Evolutionary conservation across 2,113 vertebrate species (phyloP).

Genomic region (Proterorhinus semilunaris): DNA sequence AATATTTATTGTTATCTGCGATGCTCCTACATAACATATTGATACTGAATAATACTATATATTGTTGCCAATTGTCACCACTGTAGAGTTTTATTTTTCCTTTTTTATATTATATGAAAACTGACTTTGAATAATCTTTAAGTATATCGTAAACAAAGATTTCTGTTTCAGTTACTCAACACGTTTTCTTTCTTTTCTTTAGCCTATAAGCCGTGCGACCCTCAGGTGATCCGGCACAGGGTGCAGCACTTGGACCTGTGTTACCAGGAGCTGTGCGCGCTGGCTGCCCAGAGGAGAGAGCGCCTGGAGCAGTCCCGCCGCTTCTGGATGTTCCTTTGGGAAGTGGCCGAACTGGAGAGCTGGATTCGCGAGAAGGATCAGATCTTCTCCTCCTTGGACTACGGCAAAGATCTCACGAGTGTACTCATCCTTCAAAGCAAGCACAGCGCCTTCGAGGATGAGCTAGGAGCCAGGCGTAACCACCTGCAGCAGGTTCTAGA

Average conservation of each 20-base stretch:
- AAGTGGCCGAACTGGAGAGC: slow-evolving; percentile 88
- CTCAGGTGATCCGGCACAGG: slow-evolving; percentile 89
- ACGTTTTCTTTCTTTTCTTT: background rate
- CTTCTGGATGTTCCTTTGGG: slow-evolving; percentile 94
- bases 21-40: background rate
- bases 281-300: slow-evolving; percentile 81
- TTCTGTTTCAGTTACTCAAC: background rate
- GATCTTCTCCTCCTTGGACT: slow-evolving; percentile 90
- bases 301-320: slow-evolving; percentile 86
- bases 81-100: background rate
- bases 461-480: slow-evolving; percentile 80
- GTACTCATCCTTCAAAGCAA: slow-evolving; percentile 89
- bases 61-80: background rate
- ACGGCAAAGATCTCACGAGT: slow-evolving; percentile 91
- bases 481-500: slow-evolving; percentile 78
- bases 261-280: slow-evolving; percentile 81
- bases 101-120: background rate
- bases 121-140: background rate
- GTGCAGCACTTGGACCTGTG: slow-evolving; percentile 90
- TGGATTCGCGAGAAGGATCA: slow-evolving; percentile 98
- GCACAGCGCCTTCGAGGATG: slow-evolving; percentile 90
- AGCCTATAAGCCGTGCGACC: slow-evolving; percentile 95
- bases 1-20: background rate
- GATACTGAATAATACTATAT: background rate
- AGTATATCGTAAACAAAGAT: background rate